phyloP scores from a whole-genome alignment of 37 sponge, comb jelly and placozoan genomes.

The Beroe forskalii region DNA sequence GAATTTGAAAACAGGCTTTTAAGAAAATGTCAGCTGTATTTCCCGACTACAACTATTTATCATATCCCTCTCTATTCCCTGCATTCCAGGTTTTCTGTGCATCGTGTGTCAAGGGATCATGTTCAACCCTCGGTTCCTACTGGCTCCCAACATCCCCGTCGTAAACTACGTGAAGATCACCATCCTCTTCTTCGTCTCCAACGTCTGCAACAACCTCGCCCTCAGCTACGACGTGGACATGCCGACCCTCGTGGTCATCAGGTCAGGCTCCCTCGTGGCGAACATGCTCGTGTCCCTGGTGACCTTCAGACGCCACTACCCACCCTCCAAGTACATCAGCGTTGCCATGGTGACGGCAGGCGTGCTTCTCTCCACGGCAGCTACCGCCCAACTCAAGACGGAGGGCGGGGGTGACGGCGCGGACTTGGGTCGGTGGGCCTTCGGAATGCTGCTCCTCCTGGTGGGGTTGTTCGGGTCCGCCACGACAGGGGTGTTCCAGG shows the following conservation, averaged over 20 bases:
- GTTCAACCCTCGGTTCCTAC: not conserved
- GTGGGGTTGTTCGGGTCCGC: conserved; percentile 77
- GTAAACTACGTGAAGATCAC: conserved; percentile 45
- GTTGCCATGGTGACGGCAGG: conserved; percentile 85
- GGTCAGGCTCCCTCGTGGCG: conserved; percentile 62
- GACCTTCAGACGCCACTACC: conserved; percentile 75
- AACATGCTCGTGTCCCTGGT: conserved; percentile 74
- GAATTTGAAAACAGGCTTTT: no score
- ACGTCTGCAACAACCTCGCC: conserved; percentile 38
- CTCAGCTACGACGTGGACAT: conserved; percentile 57
- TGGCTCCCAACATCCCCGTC: not conserved
- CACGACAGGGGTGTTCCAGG: conserved; percentile 83
- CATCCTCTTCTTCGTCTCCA: conserved; percentile 22
- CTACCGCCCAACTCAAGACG: conserved; percentile 71
- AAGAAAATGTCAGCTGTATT: no score
- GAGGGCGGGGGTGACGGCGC: not conserved
- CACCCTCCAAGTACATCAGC: conserved; percentile 76
- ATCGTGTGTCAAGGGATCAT: not conserved
- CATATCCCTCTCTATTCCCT: no score
- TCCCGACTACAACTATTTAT: no score
- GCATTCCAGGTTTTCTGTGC: not conserved
- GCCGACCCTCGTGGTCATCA: conserved; percentile 42
- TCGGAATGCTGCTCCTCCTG: conserved; percentile 74
- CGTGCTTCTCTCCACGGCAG: conserved; percentile 78
- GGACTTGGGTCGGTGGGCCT: not conserved